Base-by-base conservation (phyloP, 1,140 invertebrate species). In the Sminthurinus signatus region DNA sequence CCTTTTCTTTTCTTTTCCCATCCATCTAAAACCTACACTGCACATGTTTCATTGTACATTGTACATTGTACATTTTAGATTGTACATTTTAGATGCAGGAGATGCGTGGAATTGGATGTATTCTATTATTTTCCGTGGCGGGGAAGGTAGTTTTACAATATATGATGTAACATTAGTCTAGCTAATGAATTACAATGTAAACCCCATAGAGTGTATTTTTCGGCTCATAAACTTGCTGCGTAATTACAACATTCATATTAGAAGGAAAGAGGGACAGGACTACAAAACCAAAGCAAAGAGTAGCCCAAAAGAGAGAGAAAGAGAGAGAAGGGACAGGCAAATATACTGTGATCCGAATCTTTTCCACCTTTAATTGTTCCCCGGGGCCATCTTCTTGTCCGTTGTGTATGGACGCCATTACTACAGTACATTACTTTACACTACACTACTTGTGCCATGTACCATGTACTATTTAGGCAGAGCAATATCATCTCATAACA, bases 341-440 rank as follows among this genome's bases (percentile, higher is more conserved):
- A 60, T 65, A 65, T 61, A 66, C 60, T 66, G 59, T 61, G 51
- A 60, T 65, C 57, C 54, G 51, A 65, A 60, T 66, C 60, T 63
- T 64, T 64, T 60, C 57, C 61, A 68, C 66, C 66, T 68, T 59
- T 68, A 64, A 68, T 68, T 68, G 58, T 64, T 58, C 66, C 60
- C 58, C 32, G 50, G 66, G 46, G 66, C 57, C 46, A 46, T 52
- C 39, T 67, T 65, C 27, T 31, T 28, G 14, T 36, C 27, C 19
- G 15, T 59, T 57, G 36, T 23, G 23, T 39, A 28, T n/a, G n/a
- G n/a, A n/a, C n/a, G n/a, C n/a, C 39, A 42, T n/a, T 12, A 42
- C 10, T 12, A 42, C 39, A 12, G n/a, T 42, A n/a, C n/a, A 10
- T n/a, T 42, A 8, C 32, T 15, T 36, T 36, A 36, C 15, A 36